phyloP scores from a whole-genome alignment of 2,113 vertebrate genomes.

The Mixornis gularis region DNA sequence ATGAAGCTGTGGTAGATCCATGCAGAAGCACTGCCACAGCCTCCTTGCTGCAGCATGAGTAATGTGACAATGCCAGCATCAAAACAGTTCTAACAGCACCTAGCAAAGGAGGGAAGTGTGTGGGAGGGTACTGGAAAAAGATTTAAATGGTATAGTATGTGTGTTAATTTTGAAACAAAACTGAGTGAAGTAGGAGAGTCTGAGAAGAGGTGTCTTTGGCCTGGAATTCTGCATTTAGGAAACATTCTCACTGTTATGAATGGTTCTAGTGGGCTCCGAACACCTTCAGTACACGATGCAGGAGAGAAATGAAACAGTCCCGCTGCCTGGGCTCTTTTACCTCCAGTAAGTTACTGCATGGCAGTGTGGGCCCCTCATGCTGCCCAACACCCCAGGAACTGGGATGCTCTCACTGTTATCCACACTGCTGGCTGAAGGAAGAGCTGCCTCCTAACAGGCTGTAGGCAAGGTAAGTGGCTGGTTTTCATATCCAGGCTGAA shows the following conservation, averaged over 20 bases:
- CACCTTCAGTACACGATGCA: fast-evolving
- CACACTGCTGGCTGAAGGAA: not conserved
- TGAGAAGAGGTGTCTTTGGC: not conserved
- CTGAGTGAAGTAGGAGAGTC: not conserved
- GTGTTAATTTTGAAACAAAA: not conserved
- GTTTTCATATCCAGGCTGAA: not conserved
- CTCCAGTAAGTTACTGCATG: not conserved
- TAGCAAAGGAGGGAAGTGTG: not conserved
- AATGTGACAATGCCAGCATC: not conserved
- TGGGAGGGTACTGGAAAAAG: not conserved
- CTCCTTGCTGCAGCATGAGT: slow-evolving; percentile 4
- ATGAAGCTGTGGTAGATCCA: not conserved
- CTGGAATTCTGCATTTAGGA: not conserved
- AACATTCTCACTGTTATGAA: not conserved
- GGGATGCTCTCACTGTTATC: not conserved
- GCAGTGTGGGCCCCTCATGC: not conserved
- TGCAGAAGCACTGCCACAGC: not conserved
- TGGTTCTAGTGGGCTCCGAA: not conserved
- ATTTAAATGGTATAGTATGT: not conserved
- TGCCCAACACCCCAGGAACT: not conserved
- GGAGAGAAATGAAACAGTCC: not conserved
- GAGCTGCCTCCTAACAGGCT: not conserved
- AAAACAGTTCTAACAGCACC: not conserved
- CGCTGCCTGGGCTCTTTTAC: not conserved
- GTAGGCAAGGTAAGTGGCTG: not conserved